Evolutionary conservation across 2,113 vertebrate species (phyloP).

Genomic region (Pelobates fuscus): DNA sequence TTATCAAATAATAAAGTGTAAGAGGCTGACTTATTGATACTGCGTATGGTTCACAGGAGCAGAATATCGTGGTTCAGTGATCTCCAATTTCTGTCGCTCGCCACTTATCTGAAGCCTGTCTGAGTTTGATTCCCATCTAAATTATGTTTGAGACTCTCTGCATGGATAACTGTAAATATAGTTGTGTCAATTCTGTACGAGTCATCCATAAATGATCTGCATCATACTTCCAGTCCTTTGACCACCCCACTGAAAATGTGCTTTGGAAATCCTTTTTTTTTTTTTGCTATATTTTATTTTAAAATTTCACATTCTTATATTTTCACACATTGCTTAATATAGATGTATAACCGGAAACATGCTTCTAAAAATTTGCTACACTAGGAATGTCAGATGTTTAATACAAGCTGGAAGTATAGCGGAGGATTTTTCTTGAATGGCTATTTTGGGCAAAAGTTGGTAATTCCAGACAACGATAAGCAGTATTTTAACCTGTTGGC

Average conservation of each 20-base stretch:
- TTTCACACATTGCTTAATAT: too few species aligned
- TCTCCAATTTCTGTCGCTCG: constrained; percentile 20
- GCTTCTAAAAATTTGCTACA: too few species aligned
- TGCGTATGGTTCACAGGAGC: constrained; percentile 35
- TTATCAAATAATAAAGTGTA: constrained; percentile 31
- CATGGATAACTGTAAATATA: not conserved
- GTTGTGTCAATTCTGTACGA: not conserved
- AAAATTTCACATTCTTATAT: too few species aligned
- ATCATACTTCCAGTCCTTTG: not conserved
- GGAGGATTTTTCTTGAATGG: too few species aligned
- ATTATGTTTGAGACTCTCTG: not conserved
- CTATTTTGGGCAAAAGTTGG: too few species aligned
- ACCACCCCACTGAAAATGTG: not conserved
- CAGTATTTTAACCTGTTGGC: too few species aligned
- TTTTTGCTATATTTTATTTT: too few species aligned
- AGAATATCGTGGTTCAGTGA: constrained; percentile 35
- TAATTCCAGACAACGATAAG: too few species aligned
- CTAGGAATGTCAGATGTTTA: too few species aligned
- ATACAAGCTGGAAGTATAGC: too few species aligned
- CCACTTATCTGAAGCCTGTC: constrained; percentile 22
- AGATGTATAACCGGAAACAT: too few species aligned
- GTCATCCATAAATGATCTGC: not conserved
- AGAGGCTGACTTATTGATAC: constrained; percentile 29
- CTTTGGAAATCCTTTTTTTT: too few species aligned
- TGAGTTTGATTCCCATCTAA: constrained; percentile 3